phyloP scores from a whole-genome alignment of 2,113 vertebrate genomes.

The Zapornia atra region DNA sequence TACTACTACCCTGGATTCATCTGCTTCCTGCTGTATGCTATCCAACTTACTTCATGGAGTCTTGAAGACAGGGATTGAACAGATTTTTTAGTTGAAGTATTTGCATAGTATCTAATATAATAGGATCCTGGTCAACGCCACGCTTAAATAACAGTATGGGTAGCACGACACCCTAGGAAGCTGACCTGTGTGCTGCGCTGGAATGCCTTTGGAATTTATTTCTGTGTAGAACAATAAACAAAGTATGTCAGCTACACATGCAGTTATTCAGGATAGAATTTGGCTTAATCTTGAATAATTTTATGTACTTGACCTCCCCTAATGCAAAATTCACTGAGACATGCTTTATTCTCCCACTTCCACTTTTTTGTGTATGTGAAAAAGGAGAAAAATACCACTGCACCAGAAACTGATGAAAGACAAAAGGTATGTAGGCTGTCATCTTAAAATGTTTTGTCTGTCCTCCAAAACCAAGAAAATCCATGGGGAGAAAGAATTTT shows the following conservation, averaged over 20 bases:
- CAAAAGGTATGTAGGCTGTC: background rate
- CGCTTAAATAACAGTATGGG: background rate
- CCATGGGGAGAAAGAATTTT: background rate
- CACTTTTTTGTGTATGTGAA: too few relatives aligned
- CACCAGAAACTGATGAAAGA: background rate
- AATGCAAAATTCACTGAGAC: background rate
- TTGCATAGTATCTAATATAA: background rate
- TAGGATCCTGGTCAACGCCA: background rate
- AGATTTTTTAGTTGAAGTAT: background rate
- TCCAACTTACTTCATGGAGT: background rate
- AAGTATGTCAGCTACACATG: background rate
- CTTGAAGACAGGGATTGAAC: background rate
- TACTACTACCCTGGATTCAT: background rate
- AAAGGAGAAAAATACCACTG: background rate
- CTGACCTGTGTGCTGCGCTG: rapidly evolving
- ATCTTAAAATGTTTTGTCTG: background rate
- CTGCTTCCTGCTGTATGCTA: background rate
- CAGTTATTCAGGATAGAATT: background rate
- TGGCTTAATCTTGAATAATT: background rate
- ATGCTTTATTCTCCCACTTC: background rate
- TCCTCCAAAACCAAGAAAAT: background rate
- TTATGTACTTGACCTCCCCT: background rate
- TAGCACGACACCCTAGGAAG: background rate
- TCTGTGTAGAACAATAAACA: background rate
- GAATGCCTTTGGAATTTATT: background rate